Base-by-base conservation (phyloP, 2,888 invertebrate genomes). In the Tetramorium bicarinatum region DNA sequence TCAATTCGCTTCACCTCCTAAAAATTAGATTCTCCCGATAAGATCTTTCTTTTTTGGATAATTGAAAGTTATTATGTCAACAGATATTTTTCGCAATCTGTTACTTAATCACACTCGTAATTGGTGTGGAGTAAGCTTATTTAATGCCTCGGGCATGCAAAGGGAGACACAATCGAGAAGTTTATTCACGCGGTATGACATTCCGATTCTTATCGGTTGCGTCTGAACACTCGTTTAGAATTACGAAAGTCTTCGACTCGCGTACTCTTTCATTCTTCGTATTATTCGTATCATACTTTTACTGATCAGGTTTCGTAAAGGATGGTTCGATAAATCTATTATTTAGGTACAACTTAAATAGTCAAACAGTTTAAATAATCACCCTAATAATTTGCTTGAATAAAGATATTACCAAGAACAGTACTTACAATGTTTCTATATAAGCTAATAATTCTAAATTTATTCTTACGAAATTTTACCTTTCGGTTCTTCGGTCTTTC, bases 181-280 rank as follows among this genome's bases (percentile, higher is more conserved):
- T 41, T 74, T 59, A 44, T 59, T 44, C 59, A 13, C 11, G 41
- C 74, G 29, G 61, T 74, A 74, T 61, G 41, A 59, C 59, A 74
- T 74, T 61, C 74, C 61, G 59, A 74, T 61, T 59, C 41, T 18
- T 74, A 74, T 74, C 41, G n/a, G 18, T 44, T 13, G 41, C 25
- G 3, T 25, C 18, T 25, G 61, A 44, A 74, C 44, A 61, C 41
- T 41, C 61, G 62, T 41, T 44, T 74, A 74, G 41, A 59, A 61
- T 74, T 74, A 74, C n/a, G 41, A 59, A 72, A 56, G 61, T 74
- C 56, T 72, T 72, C 21, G 59, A 41, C 11, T 41, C 56, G 56
- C 0, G 1, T 59, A 29, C 25, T 74, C 41, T 41, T 41, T 56
- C 71, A 18, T 25, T 25, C n/a, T n/a, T 44, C 41, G 11, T 38